Evolutionary conservation across 1,140 invertebrate genomes (phyloP), one percentile per base, ranked within the genome.

Genomic region (Centruroides vittatus): DNA sequence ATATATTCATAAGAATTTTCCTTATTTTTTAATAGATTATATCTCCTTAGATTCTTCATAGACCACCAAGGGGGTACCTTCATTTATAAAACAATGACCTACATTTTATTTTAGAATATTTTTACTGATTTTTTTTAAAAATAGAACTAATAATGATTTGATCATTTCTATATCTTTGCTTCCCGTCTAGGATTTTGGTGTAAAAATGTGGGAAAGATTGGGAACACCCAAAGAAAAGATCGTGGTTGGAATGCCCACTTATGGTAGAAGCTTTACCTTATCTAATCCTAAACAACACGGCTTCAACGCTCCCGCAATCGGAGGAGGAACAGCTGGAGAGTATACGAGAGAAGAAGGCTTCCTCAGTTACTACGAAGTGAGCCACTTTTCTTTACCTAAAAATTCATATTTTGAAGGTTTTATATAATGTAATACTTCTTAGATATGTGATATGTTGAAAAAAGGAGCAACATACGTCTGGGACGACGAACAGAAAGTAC

Each of bases 231-330:
- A 80, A 0, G 79, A 85, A 47, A 95, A 95, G 76, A 72, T 97
- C 36, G 86, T 96, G 3, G 73, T 97, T 5, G 93, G 93, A 55
- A 89, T 96, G 49, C 92, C 93, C 3, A 95, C 92, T 2, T 97
- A 97, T 71, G 93, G 93, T 23, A 79, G 89, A 41, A 89, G 88
- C 0, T 94, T 87, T 71, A 93, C 89, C 0, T 74, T 94, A 36
- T 85, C 86, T 67, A 92, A 93, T 73, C 76, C 80, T n/a, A 77
- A 75, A n/a, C 78, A 81, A n/a, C 79, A 83, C 67, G 85, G 81
- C 51, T 78, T 93, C 36, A 89, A 88, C 1, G 81, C 88, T 1
- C 86, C 89, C 1, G 83, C 89, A n/a, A 86, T 90, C 69, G 89
- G 89, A 5, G 88, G 90, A 8, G 90, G 90, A 1, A 83, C 85